These are phyloP conservation scores for Burhinus bistriatus DNA, from an alignment of 2,113 vertebrate species.

Conservation along the genomic window DNA sequence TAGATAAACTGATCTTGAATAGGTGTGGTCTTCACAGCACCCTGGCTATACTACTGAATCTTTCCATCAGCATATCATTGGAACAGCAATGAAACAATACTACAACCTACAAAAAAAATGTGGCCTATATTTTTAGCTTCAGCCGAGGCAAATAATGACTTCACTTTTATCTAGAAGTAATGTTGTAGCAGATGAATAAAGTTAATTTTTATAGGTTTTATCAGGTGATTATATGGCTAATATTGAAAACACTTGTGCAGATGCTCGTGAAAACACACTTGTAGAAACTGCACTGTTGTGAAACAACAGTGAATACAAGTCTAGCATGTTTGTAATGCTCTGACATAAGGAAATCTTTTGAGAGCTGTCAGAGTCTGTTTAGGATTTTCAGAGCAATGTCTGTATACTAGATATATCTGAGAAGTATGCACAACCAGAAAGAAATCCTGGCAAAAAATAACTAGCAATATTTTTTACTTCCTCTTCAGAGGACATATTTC, in stretches of 20 bases:
- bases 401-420: not conserved
- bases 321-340: not conserved
- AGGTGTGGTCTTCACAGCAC: not conserved
- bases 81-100: not conserved
- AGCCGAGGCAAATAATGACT: not conserved
- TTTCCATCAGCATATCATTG: not conserved
- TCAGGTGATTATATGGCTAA: not conserved
- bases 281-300: not conserved
- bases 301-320: not conserved
- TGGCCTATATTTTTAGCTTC: not conserved
- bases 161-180: not conserved
- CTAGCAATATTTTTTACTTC: not conserved
- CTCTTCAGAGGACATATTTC: not conserved
- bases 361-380: not conserved
- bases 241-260: not conserved
- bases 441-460: not conserved
- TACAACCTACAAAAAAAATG: not conserved
- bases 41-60: not conserved
- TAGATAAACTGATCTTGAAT: not conserved
- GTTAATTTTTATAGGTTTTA: not conserved
- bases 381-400: not conserved
- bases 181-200: not conserved
- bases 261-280: not conserved
- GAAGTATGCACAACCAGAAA: not conserved
- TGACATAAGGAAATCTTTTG: not conserved